Percentiles rank a stretch among this genome's conserved stretches.
Evolutionary conservation across 2,113 vertebrate species (phyloP).

Genomic region (Mastomys coucha): DNA sequence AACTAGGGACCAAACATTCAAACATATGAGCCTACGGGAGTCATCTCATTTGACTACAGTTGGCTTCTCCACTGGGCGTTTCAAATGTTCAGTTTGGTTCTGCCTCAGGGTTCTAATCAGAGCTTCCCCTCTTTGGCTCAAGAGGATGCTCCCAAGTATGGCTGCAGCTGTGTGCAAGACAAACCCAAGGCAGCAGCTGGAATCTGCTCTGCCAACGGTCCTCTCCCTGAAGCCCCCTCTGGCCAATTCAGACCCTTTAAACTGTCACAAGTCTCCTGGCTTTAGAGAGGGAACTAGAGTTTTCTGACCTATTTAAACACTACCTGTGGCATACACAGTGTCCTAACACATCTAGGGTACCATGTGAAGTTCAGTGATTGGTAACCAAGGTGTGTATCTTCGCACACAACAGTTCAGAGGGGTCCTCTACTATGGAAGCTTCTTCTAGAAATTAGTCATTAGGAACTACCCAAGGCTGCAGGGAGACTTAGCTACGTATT

Average conservation of each 20-base stretch:
- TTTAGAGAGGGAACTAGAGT: background rate
- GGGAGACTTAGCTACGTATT: slow-evolving; percentile 15
- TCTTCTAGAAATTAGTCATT: background rate
- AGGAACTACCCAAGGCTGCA: background rate
- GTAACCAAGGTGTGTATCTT: background rate
- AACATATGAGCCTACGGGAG: background rate
- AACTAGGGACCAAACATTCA: background rate
- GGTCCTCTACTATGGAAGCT: background rate
- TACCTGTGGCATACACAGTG: background rate
- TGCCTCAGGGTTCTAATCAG: background rate
- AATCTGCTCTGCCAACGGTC: background rate
- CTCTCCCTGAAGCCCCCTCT: background rate
- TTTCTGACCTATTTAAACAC: background rate
- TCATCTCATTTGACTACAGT: background rate
- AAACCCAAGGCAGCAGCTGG: background rate
- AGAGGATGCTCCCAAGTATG: background rate
- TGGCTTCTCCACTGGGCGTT: background rate
- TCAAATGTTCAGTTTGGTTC: background rate
- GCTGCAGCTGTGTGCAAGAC: background rate
- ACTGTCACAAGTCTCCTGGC: background rate
- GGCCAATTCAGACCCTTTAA: background rate
- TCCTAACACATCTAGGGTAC: background rate
- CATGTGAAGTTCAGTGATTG: background rate
- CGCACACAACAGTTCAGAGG: background rate
- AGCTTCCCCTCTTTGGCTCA: background rate